Base-by-base conservation (phyloP, 2,797 vertebrate species). In the Psittacula echo region DNA sequence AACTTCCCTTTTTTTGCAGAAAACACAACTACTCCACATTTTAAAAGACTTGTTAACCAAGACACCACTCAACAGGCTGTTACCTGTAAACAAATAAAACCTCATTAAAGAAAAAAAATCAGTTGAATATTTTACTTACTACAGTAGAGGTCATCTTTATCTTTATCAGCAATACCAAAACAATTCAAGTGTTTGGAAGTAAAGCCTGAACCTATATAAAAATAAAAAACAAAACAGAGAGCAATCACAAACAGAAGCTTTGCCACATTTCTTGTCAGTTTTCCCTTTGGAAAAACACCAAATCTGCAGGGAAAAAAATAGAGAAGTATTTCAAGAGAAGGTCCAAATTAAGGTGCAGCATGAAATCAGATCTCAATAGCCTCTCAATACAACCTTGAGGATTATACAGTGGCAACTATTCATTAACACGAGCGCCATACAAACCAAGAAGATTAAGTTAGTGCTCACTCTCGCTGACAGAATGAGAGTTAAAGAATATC, bases 91-190 rank as follows among this genome's bases (percentile, higher is more conserved):
- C 30, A 76, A 78, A 71, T 41, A 60, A 75, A 92, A 44, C 1
- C 1, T 9, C 1, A 21, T 23, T 39, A 32, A 47, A 65, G 54
- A 87, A 39, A 68, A 32, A n/a, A n/a, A 53, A 42, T 3, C 5
- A 44, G 11, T 77, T 50, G 47, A 95, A 66, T 79, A n/a, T 83
- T 91, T 95, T 84, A 97, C 98, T 97, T 94, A 98, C 98, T 86
- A 79, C 79, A 67, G 93, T 75, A 54, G 97, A 95, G 93, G 90
- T 95, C 98, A 98, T 98, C 84, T 82, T 81, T 76, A 98, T 98
- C 84, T 82, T 81, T 76, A 89, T 93, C 92, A 94, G 88, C 81
- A 89, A 87, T 96, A 97, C 87, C 23, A 37, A 87, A 93, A 94
- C 23, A 51, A 81, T 48, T 77, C 48, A 89, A 78, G 94, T 93